Evolutionary conservation across 1,140 invertebrate genomes (phyloP).

Genomic region (Acyrthosiphon pisum): DNA sequence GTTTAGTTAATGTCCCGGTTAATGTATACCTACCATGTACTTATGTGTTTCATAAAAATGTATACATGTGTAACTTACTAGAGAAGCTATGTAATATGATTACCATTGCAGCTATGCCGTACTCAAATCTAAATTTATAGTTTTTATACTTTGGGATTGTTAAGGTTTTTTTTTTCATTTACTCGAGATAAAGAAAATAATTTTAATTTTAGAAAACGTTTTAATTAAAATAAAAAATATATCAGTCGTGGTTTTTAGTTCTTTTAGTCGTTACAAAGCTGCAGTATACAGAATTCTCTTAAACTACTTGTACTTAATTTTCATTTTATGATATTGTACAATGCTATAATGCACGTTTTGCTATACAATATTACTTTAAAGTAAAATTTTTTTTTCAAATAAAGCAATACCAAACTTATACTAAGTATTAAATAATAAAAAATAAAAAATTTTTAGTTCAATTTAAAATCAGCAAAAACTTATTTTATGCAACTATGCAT

Average conservation of each 20-base stretch:
- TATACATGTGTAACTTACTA: background rate
- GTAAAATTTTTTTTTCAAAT: too few relatives aligned
- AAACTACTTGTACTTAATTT: background rate
- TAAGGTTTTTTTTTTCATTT: background rate
- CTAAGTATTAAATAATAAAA: background rate
- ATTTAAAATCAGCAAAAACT: background rate
- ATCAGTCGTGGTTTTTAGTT: background rate
- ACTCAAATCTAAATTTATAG: background rate
- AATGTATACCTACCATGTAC: background rate
- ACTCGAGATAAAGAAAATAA: background rate
- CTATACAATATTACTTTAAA: background rate
- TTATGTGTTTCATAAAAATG: slow-evolving; percentile 9
- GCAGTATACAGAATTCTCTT: background rate
- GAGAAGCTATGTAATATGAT: background rate
- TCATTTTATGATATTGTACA: background rate
- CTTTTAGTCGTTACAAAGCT: background rate
- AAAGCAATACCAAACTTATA: background rate
- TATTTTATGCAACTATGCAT: background rate
- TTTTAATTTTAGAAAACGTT: background rate
- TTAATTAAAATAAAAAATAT: too few relatives aligned
- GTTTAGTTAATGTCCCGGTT: background rate
- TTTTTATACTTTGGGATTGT: background rate
- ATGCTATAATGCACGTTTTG: background rate
- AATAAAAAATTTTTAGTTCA: background rate
- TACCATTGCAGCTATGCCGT: background rate